Percentiles rank a stretch among this genome's conserved stretches.
Conservation (phyloP, 1,140 invertebrate genomes). For the Drosophila ananassae region DNA sequence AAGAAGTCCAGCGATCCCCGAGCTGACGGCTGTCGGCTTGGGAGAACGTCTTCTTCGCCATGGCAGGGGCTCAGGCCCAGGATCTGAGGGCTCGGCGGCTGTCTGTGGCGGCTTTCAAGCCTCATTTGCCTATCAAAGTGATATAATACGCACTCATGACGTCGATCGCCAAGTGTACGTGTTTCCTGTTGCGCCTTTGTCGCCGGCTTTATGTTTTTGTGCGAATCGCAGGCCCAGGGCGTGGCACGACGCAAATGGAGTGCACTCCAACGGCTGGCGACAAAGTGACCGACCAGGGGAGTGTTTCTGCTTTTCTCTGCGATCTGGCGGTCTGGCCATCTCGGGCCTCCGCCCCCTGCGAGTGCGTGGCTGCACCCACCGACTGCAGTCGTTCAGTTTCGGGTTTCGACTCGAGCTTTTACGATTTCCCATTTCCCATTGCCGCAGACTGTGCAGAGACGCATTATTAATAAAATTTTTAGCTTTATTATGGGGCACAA, state of each 20-base stretch:
- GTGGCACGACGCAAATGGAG: conserved; percentile 53
- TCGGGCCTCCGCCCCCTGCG: conserved; percentile 24
- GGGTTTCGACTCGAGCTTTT: conserved; percentile 42
- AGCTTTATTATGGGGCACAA: conserved; percentile 58
- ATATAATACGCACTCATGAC: conserved; percentile 77
- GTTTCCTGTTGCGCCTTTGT: conserved; percentile 65
- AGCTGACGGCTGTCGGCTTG: conserved; percentile 57
- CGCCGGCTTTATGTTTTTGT: conserved; percentile 26
- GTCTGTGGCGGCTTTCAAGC: conserved; percentile 69
- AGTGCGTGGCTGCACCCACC: conserved; percentile 66
- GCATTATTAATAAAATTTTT: conserved; percentile 61
- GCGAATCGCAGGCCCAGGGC: conserved; percentile 52
- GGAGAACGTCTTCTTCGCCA: conserved; percentile 63
- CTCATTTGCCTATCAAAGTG: conserved; percentile 80
- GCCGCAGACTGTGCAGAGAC: conserved; percentile 49
- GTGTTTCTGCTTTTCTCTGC: conserved; percentile 33
- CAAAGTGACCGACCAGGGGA: conserved; percentile 45
- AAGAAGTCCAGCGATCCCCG: conserved; percentile 6
- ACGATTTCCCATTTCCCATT: conserved; percentile 59
- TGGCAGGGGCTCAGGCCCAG: conserved; percentile 21
- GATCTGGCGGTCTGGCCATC: not conserved
- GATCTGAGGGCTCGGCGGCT: not conserved
- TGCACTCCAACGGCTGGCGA: conserved; percentile 59
- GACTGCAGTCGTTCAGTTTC: conserved; percentile 17
- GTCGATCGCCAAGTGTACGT: conserved; percentile 67